Evolutionary conservation across 1,140 invertebrate species (phyloP), one percentile per base, ranked within the genome.

Genomic region (Drosophila sp.): DNA sequence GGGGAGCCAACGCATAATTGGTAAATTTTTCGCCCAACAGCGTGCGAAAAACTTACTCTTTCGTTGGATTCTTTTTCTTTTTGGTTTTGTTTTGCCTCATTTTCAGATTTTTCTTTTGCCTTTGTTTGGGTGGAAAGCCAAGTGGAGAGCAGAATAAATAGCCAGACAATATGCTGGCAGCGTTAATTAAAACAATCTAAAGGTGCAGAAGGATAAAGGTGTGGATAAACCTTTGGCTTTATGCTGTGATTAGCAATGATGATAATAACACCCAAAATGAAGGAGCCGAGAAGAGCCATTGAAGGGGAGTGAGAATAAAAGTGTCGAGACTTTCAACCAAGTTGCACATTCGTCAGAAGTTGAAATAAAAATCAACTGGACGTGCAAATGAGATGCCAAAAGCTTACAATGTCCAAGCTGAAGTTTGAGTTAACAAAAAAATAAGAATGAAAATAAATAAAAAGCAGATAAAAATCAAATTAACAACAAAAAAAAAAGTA

Each of bases 401-500:
- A 41, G 69, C 32, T 64, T 70, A 41, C 35, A 56, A 56, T 40
- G n/a, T 17, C 8, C 25, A 54, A 30, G 56, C 44, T 32, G 32
- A 62, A 60, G 56, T 60, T 55, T 57, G 41, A 60, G 69, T 89
- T 89, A 89, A 89, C 84, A 89, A 50, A 50, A 76, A 50, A 50
- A 72, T 27, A 7, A 50, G 25, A 50, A 50, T 50, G 57, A 69
- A 78, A 72, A 86, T 76, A 89, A 89, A 87, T 80, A 89, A 89
- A 87, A 75, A 79, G 60, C 69, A 86, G 84, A 89, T 89, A 89
- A 89, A 89, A 89, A 89, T 89, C 84, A 89, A 89, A 89, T 89
- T 89, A 89, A 89, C 80, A 89, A 77, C 74, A 70, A 70, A 69
- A 74, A 78, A 87, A 4, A 41, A 77, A 78, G 69, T 65, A 69